These are phyloP conservation scores for Drosophila arawakana DNA, from an alignment of 1,140 invertebrate genomes.

Conservation along the genomic window DNA sequence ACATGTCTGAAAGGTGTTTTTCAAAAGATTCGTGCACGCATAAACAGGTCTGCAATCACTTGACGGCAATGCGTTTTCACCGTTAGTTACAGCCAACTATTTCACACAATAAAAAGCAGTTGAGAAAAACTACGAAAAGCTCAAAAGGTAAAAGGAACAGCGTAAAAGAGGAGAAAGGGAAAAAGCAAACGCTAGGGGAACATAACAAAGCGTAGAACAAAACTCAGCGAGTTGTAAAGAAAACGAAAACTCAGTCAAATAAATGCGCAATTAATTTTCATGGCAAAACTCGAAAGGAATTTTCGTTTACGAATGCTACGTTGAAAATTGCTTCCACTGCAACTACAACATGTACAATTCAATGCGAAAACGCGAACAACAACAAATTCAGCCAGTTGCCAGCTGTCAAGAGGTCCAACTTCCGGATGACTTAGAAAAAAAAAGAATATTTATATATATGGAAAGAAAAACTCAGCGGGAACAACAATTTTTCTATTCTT, in stretches of 20 bases:
- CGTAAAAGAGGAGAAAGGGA: too few relatives aligned
- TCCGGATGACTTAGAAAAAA: conserved; percentile 11
- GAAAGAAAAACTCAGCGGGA: conserved; percentile 16
- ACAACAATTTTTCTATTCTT: conserved; percentile 40
- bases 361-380: conserved; percentile 59
- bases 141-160: neutral
- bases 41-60: conserved; percentile 9
- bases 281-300: conserved; percentile 63
- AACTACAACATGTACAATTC: conserved; percentile 65
- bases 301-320: conserved; percentile 44
- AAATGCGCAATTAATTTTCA: conserved; percentile 83
- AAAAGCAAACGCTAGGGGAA: neutral
- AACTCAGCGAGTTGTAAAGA: conserved; percentile 56
- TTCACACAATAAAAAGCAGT: neutral
- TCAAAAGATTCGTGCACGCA: neutral
- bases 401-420: conserved; percentile 9
- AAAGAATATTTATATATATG: neutral
- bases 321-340: conserved; percentile 60
- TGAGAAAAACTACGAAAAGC: neutral
- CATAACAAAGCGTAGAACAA: conserved; percentile 34
- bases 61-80: neutral
- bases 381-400: conserved; percentile 35
- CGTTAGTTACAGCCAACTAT: neutral
- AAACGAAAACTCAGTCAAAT: conserved; percentile 68
- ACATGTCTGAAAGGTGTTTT: neutral